phyloP scores from a whole-genome alignment of 2,888 invertebrate genomes.

The Dicranocentrus wangi region DNA sequence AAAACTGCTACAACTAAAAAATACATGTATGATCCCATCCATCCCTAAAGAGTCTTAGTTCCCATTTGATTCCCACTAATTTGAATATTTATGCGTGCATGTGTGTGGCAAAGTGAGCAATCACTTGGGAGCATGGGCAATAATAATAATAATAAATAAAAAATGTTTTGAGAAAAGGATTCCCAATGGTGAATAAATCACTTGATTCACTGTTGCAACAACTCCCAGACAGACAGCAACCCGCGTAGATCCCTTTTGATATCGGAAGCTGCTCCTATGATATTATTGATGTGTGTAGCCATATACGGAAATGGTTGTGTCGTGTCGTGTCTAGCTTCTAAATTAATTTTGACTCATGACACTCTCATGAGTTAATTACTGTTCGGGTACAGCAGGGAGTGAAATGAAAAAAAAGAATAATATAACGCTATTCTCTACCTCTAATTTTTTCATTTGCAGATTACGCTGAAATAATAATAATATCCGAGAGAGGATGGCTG shows the following conservation, averaged over 20 bases:
- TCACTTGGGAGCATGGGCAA: conserved; percentile 9
- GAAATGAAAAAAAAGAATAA: no score
- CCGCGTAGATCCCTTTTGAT: no score
- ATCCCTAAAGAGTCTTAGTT: no score
- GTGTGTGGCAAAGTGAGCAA: conserved; percentile 56
- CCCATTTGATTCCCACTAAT: conserved; percentile 7
- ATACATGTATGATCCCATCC: no score
- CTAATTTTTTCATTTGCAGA: conserved; percentile 11
- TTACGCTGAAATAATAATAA: neutral
- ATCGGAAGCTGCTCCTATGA: no score
- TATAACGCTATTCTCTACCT: conserved; percentile 9
- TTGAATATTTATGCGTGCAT: conserved; percentile 43
- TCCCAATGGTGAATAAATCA: conserved; percentile 19
- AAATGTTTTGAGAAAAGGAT: neutral
- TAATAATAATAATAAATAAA: conserved; percentile 1
- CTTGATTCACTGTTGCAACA: neutral
- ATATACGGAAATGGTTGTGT: no score
- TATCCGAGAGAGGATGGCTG: conserved; percentile 41
- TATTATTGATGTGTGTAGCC: no score
- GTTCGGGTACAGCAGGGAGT: neutral
- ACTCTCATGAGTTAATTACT: conserved; percentile 27
- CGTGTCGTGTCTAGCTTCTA: no score
- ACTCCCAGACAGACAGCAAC: no score
- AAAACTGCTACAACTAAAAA: no score
- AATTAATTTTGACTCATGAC: conserved; percentile 3